Evolutionary conservation across 2,113 vertebrate genomes (phyloP).

Genomic region (Cranoglanis bouderius): DNA sequence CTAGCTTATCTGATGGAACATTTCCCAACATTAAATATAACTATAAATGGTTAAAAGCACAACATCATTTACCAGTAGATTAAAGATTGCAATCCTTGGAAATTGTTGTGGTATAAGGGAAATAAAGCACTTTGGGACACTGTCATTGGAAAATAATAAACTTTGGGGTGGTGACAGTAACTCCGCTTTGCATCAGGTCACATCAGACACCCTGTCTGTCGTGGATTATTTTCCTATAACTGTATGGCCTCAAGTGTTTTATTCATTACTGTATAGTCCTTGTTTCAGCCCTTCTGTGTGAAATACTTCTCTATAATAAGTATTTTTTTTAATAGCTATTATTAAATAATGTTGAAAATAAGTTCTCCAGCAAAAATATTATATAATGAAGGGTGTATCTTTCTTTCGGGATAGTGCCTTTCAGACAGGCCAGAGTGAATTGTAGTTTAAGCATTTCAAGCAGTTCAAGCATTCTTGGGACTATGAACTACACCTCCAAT

Average conservation of each 20-base stretch:
- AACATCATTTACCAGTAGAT: not conserved
- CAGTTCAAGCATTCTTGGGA: not conserved
- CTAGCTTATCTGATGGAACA: not conserved
- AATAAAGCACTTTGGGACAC: not conserved
- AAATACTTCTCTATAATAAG: not conserved
- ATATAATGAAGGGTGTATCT: too few relatives aligned
- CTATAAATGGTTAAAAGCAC: not conserved
- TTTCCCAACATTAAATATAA: not conserved
- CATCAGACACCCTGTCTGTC: not conserved
- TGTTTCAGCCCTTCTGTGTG: not conserved
- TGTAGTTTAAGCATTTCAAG: not conserved
- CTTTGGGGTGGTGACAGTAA: not conserved
- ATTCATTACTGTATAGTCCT: not conserved
- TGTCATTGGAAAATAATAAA: not conserved
- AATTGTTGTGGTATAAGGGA: not conserved
- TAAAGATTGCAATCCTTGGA: not conserved
- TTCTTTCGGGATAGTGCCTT: not conserved
- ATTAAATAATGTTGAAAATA: not conserved
- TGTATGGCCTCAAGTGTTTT: not conserved
- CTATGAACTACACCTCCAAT: conserved; percentile 15
- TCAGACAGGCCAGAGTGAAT: not conserved
- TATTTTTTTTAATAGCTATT: not conserved
- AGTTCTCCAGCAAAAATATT: not conserved
- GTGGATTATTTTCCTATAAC: not conserved
- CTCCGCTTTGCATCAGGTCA: not conserved